Evolutionary conservation across 1,140 invertebrate genomes (phyloP).

Genomic region (Caerostris darwini): DNA sequence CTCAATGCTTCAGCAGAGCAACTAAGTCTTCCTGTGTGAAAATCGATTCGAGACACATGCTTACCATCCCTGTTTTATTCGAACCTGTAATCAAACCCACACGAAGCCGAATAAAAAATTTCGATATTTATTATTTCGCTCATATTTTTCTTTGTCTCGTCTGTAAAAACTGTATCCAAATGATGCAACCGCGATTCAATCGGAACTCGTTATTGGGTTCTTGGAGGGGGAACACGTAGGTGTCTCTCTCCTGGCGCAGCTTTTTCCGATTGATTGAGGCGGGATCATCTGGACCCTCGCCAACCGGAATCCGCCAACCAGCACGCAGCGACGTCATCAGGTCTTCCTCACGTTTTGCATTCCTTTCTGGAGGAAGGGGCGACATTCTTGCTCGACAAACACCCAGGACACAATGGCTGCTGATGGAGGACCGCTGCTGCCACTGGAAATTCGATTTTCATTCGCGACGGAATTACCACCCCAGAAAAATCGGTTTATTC

Average conservation of each 20-base stretch:
- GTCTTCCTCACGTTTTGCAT: conserved; percentile 28
- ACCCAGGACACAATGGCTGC: neutral
- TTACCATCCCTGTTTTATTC: too few species aligned
- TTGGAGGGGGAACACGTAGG: neutral
- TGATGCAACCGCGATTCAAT: neutral
- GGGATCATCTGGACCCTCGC: neutral
- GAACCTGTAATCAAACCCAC: too few species aligned
- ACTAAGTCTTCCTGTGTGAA: too few species aligned
- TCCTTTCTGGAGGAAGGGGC: neutral
- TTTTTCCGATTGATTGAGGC: conserved; percentile 37
- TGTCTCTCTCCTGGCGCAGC: neutral
- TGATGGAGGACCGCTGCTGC: neutral
- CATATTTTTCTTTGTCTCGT: too few species aligned
- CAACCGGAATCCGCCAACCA: neutral
- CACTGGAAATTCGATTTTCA: conserved; percentile 31
- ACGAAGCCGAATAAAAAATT: too few species aligned
- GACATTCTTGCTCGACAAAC: neutral
- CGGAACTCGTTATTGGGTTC: neutral
- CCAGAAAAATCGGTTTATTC: conserved; percentile 27
- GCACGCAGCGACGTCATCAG: neutral
- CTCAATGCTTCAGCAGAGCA: too few species aligned
- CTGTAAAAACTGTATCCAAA: too few species aligned
- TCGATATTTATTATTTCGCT: too few species aligned
- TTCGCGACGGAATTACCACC: conserved; percentile 1
- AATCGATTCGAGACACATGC: too few species aligned